Conservation (phyloP, 2,797 vertebrate genomes). For the Danio tinwini region DNA sequence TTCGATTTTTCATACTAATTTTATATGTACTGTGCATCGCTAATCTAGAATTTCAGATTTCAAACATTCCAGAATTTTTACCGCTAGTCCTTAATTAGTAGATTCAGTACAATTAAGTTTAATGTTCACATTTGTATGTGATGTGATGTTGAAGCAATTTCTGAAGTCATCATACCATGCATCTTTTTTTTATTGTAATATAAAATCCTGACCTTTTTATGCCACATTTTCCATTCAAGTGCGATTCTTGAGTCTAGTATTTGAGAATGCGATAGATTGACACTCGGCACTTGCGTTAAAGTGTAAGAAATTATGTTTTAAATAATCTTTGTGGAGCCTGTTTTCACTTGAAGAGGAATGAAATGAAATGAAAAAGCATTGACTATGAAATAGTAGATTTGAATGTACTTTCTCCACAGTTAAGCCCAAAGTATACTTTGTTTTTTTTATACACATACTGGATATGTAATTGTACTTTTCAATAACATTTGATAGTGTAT, state of each 20-base stretch:
- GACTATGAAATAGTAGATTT: conserved; percentile 29
- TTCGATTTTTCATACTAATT: conserved; percentile 12
- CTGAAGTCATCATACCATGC: neutral
- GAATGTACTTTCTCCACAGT: conserved; percentile 32
- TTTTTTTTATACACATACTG: conserved; percentile 65
- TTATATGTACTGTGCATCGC: conserved; percentile 18
- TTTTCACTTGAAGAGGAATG: neutral
- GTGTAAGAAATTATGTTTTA: neutral
- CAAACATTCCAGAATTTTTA: conserved; percentile 47
- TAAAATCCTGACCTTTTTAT: neutral
- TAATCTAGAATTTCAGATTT: conserved; percentile 21
- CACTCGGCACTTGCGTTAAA: conserved; percentile 9
- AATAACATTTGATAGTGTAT: too few species aligned
- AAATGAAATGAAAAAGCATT: conserved; percentile 10
- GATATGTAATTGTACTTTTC: too few species aligned
- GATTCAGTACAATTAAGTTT: neutral
- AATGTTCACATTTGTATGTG: neutral
- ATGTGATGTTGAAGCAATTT: conserved; percentile 21
- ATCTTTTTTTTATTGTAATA: neutral
- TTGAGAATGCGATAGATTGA: neutral
- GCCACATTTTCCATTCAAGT: neutral
- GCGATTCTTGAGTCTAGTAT: neutral
- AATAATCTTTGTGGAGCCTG: too few species aligned
- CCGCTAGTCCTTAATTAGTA: conserved; percentile 15
- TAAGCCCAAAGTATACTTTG: conserved; percentile 21